Evolutionary conservation across 1,140 invertebrate genomes (phyloP).

Genomic region (Solen grandis): DNA sequence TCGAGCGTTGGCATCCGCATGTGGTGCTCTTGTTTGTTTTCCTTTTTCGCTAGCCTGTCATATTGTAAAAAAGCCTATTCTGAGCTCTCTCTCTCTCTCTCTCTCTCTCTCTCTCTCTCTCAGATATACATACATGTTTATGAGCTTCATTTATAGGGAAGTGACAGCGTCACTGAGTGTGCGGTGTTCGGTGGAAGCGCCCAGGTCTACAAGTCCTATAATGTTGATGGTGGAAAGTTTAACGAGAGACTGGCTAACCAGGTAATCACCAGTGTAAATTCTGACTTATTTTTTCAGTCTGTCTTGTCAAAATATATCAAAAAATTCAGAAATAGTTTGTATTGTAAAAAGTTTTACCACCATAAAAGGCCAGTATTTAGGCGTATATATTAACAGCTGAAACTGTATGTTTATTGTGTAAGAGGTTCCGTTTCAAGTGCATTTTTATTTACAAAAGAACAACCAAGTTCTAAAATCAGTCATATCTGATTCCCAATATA

Average conservation of each 20-base stretch:
- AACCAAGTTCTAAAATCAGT: no score
- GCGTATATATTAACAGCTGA: neutral
- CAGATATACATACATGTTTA: no score
- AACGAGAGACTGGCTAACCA: neutral
- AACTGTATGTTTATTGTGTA: no score
- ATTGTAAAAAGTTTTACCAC: neutral
- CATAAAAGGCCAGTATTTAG: neutral
- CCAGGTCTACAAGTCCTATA: conserved; percentile 19
- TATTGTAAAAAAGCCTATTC: no score
- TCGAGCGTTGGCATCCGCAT: no score
- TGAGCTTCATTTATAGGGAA: conserved; percentile 29
- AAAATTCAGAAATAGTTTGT: neutral
- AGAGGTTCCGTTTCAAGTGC: no score
- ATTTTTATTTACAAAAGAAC: no score
- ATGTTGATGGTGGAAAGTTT: conserved; percentile 7
- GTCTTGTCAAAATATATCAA: neutral
- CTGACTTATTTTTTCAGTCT: neutral
- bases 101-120: no score
- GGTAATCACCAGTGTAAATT: conserved; percentile 4
- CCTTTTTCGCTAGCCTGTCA: no score
- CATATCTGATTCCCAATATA: no score
- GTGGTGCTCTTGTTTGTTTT: no score
- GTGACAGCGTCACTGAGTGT: conserved; percentile 50
- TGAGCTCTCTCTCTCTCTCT: no score
- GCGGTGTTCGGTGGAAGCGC: neutral